These are phyloP conservation scores for Catalaphyllia jardinei DNA, from an alignment of 64 coral and sea anemone species.

Conservation along the genomic window DNA sequence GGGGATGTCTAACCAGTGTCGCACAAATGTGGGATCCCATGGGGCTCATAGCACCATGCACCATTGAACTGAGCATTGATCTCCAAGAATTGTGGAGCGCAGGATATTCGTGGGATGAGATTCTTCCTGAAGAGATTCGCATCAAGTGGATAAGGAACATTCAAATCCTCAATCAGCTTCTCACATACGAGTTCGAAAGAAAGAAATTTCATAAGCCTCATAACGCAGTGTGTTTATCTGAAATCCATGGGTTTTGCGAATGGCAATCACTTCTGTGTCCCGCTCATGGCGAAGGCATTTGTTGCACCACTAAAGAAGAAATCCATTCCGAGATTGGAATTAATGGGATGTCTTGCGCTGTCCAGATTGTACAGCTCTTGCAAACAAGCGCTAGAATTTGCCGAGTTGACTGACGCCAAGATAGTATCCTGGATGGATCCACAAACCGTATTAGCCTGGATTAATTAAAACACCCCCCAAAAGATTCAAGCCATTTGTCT, in stretches of 20 bases:
- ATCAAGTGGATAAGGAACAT: conserved; percentile 40
- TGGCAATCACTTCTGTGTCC: conserved; percentile 1
- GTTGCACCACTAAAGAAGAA: conserved; percentile 49
- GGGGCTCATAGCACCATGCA: conserved; percentile 16
- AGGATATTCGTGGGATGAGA: conserved; percentile 48
- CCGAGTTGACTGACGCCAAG: not conserved
- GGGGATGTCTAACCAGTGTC: not conserved
- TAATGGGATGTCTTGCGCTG: conserved; percentile 30
- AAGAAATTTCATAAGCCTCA: not conserved
- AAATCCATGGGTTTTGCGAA: conserved; percentile 50
- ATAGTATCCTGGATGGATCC: conserved; percentile 18
- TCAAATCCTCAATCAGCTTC: conserved; percentile 40
- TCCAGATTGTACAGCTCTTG: conserved; percentile 28
- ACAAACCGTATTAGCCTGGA: conserved; percentile 60
- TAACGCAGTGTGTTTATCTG: conserved; percentile 8
- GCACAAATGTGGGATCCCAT: conserved; percentile 47
- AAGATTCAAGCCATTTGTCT: conserved; percentile 60
- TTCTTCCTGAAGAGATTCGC: conserved; percentile 7
- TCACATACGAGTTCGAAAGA: conserved; percentile 19
- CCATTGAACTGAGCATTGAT: conserved; percentile 42
- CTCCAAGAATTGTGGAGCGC: conserved; percentile 37
- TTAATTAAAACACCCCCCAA: conserved; percentile 44
- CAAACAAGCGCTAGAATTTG: conserved; percentile 40
- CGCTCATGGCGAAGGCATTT: conserved; percentile 26
- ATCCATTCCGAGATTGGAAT: conserved; percentile 43